Percentiles rank a stretch among this genome's conserved stretches.
These are phyloP conservation scores for Nemapogon koenigi DNA, from an alignment of 2,888 invertebrate genomes.

Conservation along the genomic window DNA sequence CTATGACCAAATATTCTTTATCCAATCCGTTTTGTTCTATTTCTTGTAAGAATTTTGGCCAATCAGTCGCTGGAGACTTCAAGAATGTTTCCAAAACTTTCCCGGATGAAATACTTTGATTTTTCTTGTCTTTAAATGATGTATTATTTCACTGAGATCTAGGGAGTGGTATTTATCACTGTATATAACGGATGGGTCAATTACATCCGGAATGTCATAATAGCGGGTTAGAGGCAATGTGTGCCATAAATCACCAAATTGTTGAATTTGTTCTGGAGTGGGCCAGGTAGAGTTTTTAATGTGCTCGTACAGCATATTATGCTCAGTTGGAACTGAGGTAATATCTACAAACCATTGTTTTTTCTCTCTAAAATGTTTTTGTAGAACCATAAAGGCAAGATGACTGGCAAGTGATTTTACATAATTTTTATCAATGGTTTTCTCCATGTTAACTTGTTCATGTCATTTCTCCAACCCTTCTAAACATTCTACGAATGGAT, in stretches of 20 bases:
- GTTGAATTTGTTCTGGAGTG: no score
- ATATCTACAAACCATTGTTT: conserved; percentile 1
- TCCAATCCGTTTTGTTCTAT: no score
- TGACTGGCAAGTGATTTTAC: neutral
- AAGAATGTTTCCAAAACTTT: neutral
- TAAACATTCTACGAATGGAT: neutral
- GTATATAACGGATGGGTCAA: no score
- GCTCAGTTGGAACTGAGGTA: neutral
- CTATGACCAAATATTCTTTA: no score
- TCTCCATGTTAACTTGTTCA: neutral
- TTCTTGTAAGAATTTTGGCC: neutral
- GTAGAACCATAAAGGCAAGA: neutral
- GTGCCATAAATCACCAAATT: no score
- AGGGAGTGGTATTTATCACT: no score
- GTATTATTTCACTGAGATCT: no score
- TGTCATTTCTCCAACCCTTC: neutral
- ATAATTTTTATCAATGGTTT: conserved; percentile 1
- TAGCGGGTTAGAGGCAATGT: no score
- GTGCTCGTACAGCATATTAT: no score
- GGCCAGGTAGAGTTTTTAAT: neutral
- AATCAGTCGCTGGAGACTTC: neutral
- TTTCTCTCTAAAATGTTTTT: neutral
- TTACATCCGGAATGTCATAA: no score
- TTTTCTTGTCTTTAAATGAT: no score
- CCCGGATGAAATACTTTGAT: neutral